These are phyloP conservation scores for Linnaemya vulpina DNA, from an alignment of 2,888 invertebrate genomes.

Conservation along the genomic window DNA sequence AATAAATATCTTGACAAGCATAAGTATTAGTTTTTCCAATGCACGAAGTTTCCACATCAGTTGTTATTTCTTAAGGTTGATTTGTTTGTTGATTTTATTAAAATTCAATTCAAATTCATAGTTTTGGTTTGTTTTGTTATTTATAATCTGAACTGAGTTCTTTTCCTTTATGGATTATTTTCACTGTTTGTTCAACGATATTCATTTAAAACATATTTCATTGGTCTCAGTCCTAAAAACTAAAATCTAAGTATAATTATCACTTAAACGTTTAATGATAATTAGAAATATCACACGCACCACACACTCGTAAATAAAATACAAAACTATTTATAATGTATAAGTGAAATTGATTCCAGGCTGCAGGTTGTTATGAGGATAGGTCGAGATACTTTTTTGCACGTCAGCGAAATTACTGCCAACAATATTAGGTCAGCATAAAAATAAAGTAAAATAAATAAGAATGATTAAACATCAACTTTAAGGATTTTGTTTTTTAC, in stretches of 20 bases:
- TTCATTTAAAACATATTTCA: neutral
- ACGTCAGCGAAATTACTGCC: neutral
- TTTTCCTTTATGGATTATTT: too few relatives aligned
- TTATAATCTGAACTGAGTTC: too few relatives aligned
- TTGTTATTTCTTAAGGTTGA: too few relatives aligned
- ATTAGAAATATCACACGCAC: slow-evolving; percentile 30
- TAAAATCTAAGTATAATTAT: slow-evolving; percentile 42
- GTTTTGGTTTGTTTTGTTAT: too few relatives aligned
- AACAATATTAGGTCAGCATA: slow-evolving; percentile 37
- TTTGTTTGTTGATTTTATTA: too few relatives aligned
- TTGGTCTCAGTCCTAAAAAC: slow-evolving; percentile 2
- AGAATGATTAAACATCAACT: slow-evolving; percentile 19
- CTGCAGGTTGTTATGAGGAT: neutral
- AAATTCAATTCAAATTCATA: too few relatives aligned
- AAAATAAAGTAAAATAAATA: neutral
- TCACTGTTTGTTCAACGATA: too few relatives aligned
- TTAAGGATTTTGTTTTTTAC: slow-evolving; percentile 25
- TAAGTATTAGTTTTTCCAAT: too few relatives aligned
- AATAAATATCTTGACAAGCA: too few relatives aligned
- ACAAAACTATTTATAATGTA: slow-evolving; percentile 5
- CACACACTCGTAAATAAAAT: neutral
- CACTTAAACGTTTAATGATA: slow-evolving; percentile 51
- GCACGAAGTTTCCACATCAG: too few relatives aligned
- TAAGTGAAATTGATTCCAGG: slow-evolving; percentile 24
- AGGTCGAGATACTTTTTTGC: neutral